Base-by-base conservation (phyloP, 2,797 vertebrate species). In the Tiaroga cobitis region DNA sequence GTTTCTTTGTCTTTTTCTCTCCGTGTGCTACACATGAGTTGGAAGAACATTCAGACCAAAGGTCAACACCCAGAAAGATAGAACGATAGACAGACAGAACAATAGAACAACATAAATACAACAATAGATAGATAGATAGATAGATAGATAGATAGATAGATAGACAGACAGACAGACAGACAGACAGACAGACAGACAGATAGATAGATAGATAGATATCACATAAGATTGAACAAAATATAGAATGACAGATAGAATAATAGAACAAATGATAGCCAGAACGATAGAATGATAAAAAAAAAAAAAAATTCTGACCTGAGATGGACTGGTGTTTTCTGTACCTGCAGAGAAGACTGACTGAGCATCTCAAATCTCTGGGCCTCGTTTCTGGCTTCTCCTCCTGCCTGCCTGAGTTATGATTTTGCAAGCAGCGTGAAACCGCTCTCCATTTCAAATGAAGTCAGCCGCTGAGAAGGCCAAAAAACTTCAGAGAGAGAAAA, bases 371-470 rank as follows among this genome's bases (percentile, higher is more conserved):
- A 88, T 83, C 80, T 88, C 68, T 89, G 88, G 88, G 84, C 83
- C 77, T 74, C 8, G 67, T 79, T 84, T 84, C 83, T 85, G 83
- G 76, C 76, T 72, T 79, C 75, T 79, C 26, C 76, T 85, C 39
- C 75, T 72, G 75, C 75, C 51, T 79, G 65, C 29, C 56, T 85
- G 89, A 90, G 73, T 89, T 90, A 90, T 87, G 87, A 87, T 87
- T 85, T 68, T 56, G 75, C 89, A 81, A 88, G 88, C 86, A 87
- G 86, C 87, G 63, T 88, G 88, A 87, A 89, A 88, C 84, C 80
- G 73, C 79, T 87, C 85, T 88, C 84, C 80, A 80, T 87, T 91
- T 89, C 89, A 88, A 89, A 90, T 86, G 81, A 82, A 89, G 84
- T 89, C 89, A 89, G 86, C 86, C 77, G 65, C 82, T 82, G 84